A percentile compares a stretch with the other conserved stretches of the same genome.
Conservation (phyloP, 2,888 invertebrate genomes). For the Fragum fragum region DNA sequence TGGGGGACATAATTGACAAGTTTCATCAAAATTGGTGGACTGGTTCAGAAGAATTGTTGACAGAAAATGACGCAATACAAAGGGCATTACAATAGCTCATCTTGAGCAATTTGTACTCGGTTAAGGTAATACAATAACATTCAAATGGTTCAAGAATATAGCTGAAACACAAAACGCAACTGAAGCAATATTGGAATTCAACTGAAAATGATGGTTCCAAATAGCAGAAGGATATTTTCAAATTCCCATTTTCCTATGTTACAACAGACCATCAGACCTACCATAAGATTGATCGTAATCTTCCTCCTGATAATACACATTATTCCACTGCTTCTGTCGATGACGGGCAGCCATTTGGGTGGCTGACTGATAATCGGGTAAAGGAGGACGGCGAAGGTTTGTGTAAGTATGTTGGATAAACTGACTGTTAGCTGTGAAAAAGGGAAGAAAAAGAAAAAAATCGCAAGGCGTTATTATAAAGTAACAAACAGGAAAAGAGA, state of each 20-base stretch:
- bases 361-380: slow-evolving; percentile 92
- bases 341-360: slow-evolving; percentile 93
- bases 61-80: no score
- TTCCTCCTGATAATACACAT: slow-evolving; percentile 94
- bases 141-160: no score
- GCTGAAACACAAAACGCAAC: no score
- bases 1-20: no score
- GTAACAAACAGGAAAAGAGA: slow-evolving; percentile 22
- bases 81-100: no score
- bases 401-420: slow-evolving; percentile 79
- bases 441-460: slow-evolving; percentile 49
- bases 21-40: no score
- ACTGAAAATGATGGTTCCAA: neutral
- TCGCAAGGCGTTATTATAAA: slow-evolving; percentile 17
- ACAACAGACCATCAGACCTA: slow-evolving; percentile 36
- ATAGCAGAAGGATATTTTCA: slow-evolving; percentile 4
- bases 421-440: slow-evolving; percentile 78
- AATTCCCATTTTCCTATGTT: neutral
- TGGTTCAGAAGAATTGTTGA: no score
- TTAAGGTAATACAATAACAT: no score
- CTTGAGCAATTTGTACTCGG: no score
- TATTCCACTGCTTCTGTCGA: slow-evolving; percentile 88
- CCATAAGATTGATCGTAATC: slow-evolving; percentile 55
- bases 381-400: slow-evolving; percentile 90
- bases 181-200: neutral